These are phyloP conservation scores for Orchesella cincta DNA, from an alignment of 1,140 invertebrate species.

Conservation along the genomic window DNA sequence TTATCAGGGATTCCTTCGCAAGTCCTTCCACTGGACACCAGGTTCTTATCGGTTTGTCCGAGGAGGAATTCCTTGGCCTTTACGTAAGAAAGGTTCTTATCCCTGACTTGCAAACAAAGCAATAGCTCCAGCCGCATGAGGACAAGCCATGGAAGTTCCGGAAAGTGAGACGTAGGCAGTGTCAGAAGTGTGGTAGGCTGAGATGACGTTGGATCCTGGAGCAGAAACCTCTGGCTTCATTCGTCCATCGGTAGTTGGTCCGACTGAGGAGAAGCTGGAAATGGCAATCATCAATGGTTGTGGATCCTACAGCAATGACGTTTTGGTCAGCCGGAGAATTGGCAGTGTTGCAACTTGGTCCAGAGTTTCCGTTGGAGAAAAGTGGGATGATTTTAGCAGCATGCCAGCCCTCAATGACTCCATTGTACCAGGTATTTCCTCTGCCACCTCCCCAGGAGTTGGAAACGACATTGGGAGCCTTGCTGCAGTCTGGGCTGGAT, in stretches of 20 bases:
- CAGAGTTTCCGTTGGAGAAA: conserved; percentile 17
- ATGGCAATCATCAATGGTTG: background rate
- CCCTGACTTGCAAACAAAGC: no score
- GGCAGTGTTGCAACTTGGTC: conserved; percentile 13
- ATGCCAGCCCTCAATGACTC: background rate
- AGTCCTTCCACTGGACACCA: background rate
- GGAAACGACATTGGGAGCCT: conserved; percentile 27
- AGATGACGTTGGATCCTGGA: no score
- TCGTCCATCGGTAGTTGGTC: no score
- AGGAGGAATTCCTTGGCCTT: background rate
- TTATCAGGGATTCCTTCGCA: no score
- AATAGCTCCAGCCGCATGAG: no score
- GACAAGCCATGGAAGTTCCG: background rate
- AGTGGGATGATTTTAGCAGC: conserved; percentile 13
- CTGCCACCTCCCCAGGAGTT: conserved; percentile 33
- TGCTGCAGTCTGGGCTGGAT: conserved; percentile 15
- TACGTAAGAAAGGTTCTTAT: background rate
- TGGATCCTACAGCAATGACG: background rate
- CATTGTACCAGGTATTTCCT: conserved; percentile 1
- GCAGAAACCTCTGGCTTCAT: no score
- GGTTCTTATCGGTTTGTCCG: background rate
- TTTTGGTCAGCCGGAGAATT: background rate
- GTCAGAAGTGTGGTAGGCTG: no score
- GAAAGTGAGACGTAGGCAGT: background rate
- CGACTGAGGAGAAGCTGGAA: no score